Percentiles rank a stretch among this genome's conserved stretches.
These are phyloP conservation scores for Hemicordylus capensis DNA, from an alignment of 2,113 vertebrate genomes.

Conservation along the genomic window DNA sequence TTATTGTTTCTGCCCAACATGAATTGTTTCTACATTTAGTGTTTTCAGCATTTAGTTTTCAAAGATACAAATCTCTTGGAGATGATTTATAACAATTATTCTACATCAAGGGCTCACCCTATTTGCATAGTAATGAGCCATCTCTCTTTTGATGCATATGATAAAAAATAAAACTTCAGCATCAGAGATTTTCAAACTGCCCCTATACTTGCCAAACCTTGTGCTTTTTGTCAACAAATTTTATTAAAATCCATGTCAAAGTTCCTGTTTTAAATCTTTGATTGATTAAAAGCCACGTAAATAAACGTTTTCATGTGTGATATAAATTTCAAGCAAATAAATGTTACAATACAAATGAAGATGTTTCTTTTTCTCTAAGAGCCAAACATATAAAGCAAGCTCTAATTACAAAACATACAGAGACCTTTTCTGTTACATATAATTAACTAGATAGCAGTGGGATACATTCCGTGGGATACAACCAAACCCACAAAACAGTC, in stretches of 20 bases:
- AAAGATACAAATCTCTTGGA: not conserved
- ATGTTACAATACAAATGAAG: constrained; percentile 10
- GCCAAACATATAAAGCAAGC: constrained; percentile 8
- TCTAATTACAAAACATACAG: constrained; percentile 23
- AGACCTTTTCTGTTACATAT: constrained; percentile 39
- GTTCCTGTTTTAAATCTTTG: not conserved
- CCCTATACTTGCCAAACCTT: not conserved
- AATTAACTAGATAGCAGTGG: constrained; percentile 29
- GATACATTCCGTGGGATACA: constrained; percentile 25
- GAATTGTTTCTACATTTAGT: constrained; percentile 15
- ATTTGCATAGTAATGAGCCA: constrained; percentile 21
- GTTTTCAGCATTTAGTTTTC: constrained; percentile 25
- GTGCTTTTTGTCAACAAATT: not conserved
- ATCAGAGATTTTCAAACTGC: not conserved
- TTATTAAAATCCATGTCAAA: not conserved
- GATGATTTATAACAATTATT: constrained; percentile 34
- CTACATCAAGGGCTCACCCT: constrained; percentile 12
- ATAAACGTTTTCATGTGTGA: not conserved
- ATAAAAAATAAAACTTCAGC: not conserved
- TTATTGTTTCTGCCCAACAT: not conserved
- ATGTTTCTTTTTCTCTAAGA: not conserved
- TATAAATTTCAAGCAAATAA: fast-evolving
- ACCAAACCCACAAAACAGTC: constrained; percentile 18
- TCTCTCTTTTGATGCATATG: constrained; percentile 6
- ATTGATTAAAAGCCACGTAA: not conserved